Conservation (phyloP, 2,113 vertebrate species). For the Epinephelus moara region DNA sequence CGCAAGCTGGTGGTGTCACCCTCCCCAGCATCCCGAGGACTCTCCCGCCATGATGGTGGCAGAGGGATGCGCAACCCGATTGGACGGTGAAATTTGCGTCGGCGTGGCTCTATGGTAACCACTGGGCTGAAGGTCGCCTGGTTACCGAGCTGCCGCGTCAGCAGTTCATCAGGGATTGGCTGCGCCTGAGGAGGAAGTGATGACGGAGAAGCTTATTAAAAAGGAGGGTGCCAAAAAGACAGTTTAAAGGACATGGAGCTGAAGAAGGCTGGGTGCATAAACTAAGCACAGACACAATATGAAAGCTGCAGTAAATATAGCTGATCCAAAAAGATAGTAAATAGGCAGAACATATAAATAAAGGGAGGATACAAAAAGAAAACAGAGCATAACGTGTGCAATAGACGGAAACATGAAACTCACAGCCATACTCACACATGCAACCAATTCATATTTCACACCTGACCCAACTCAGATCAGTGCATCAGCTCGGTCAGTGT, state of each 20-base stretch:
- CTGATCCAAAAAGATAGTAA: not conserved
- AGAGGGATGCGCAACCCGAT: slow-evolving; percentile 95
- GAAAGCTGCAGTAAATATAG: not conserved
- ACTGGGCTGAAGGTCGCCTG: slow-evolving; percentile 99
- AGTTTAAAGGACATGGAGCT: slow-evolving; percentile 7
- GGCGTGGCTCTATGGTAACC: slow-evolving; percentile 94
- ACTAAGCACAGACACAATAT: slow-evolving; percentile 23
- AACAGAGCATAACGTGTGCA: slow-evolving; percentile 24
- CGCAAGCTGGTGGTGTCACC: slow-evolving; percentile 97
- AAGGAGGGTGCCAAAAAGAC: not conserved
- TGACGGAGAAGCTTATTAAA: slow-evolving; percentile 15
- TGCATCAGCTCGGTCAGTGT: slow-evolving; percentile 72
- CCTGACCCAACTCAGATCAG: slow-evolving; percentile 74
- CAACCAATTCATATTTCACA: slow-evolving; percentile 77
- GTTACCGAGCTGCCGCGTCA: slow-evolving; percentile 96
- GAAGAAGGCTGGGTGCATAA: not conserved
- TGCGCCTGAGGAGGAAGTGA: slow-evolving; percentile 87
- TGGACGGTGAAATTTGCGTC: slow-evolving; percentile 97
- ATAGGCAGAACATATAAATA: slow-evolving; percentile 5
- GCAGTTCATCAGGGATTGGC: slow-evolving; percentile 94
- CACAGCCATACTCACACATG: slow-evolving; percentile 77
- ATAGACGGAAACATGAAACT: slow-evolving; percentile 51
- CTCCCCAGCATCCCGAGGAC: slow-evolving; percentile 91
- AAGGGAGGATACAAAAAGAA: not conserved
- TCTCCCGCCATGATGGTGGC: slow-evolving; percentile 97